These are phyloP conservation scores for Hipparchia semele DNA, from an alignment of 2,888 invertebrate genomes.

Conservation along the genomic window DNA sequence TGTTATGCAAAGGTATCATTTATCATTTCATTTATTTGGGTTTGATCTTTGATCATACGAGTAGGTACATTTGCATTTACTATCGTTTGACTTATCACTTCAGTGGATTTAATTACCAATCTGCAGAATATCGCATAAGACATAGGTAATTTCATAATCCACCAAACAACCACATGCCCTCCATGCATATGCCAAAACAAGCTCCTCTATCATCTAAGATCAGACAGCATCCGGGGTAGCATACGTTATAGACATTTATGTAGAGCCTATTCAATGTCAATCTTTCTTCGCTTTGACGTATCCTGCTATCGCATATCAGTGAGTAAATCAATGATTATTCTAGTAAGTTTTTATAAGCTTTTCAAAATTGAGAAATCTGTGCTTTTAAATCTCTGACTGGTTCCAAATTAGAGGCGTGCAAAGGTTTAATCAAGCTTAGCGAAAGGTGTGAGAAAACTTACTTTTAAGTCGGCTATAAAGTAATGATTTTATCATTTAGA, in stretches of 20 bases:
- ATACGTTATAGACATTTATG: conserved; percentile 27
- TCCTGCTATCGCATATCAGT: conserved; percentile 17
- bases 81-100: neutral
- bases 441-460: conserved; percentile 13
- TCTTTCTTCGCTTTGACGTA: conserved; percentile 38
- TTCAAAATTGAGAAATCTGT: neutral
- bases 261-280: conserved; percentile 41
- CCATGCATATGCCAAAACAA: conserved; percentile 24
- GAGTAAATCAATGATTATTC: neutral
- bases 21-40: too few relatives aligned
- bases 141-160: neutral
- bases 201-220: conserved; percentile 26
- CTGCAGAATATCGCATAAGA: neutral
- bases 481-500: neutral
- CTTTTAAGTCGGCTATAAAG: neutral
- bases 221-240: conserved; percentile 27
- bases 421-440: neutral
- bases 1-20: too few relatives aligned
- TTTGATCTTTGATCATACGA: too few relatives aligned
- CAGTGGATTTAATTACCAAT: neutral
- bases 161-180: conserved; percentile 6
- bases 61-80: neutral
- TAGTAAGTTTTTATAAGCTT: neutral
- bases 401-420: neutral
- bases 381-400: neutral